Evolutionary conservation across 2,797 vertebrate genomes (phyloP).

Genomic region (Hippopotamyrus pictus): DNA sequence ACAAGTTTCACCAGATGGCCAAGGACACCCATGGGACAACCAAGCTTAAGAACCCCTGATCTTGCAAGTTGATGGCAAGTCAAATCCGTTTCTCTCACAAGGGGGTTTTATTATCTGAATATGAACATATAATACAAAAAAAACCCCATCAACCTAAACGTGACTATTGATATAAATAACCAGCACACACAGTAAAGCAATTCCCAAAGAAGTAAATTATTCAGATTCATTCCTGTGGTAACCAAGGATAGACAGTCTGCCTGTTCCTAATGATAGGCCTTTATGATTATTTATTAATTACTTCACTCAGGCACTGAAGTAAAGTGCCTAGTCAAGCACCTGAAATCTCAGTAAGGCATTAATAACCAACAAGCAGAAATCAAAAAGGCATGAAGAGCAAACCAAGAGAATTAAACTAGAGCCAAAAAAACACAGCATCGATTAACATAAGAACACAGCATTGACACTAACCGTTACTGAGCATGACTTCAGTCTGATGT

Average conservation of each 20-base stretch:
- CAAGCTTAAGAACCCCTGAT: background rate
- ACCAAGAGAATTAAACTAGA: background rate
- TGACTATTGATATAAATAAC: slow-evolving; percentile 39
- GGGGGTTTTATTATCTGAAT: slow-evolving; percentile 42
- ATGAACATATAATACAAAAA: slow-evolving; percentile 51
- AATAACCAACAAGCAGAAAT: slow-evolving; percentile 24
- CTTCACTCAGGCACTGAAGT: slow-evolving; percentile 52
- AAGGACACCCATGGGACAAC: background rate
- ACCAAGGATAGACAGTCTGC: background rate
- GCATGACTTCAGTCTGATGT: background rate
- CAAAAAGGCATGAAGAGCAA: slow-evolving; percentile 14
- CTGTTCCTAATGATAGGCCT: slow-evolving; percentile 12
- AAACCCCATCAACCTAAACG: slow-evolving; percentile 26
- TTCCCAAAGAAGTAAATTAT: background rate
- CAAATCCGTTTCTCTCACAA: background rate
- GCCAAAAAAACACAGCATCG: background rate
- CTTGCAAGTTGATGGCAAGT: background rate
- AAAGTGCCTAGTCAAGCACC: slow-evolving; percentile 41
- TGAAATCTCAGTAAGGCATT: slow-evolving; percentile 50
- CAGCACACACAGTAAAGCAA: slow-evolving; percentile 9
- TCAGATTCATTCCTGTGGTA: slow-evolving; percentile 9
- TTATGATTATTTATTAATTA: slow-evolving; percentile 16
- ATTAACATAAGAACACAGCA: background rate
- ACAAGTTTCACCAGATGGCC: background rate
- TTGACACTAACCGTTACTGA: background rate